Base-by-base conservation (phyloP, 2,888 invertebrate genomes). In the Morpho helenor region DNA sequence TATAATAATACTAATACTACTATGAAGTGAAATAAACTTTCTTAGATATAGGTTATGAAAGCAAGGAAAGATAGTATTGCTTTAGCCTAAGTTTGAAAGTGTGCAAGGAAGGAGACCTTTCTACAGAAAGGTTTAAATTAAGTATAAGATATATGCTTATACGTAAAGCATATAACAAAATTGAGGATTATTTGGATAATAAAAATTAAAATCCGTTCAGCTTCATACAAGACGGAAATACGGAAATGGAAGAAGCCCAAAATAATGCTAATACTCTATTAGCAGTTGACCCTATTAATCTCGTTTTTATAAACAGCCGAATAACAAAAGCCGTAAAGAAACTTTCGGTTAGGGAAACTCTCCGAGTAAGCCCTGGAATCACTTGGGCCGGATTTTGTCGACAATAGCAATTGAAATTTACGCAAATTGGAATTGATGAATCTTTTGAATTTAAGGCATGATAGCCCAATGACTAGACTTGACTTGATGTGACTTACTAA, bases 391-490 rank as follows among this genome's bases (percentile, higher is more conserved):
- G 49, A 42, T 45, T 52, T 52, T 60, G 42, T 49, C 56, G 60
- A 48, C 49, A 48, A 57, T 50, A 51, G 40, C 31, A 49, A 52
- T 56, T 52, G 49, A 60, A 52, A 49, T 56, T 56, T 39, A 49
- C 56, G 22, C 55, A 59, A 54, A 60, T 52, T 59, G 53, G 59
- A 60, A 57, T 50, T 58, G 49, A 53, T 40, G 39, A n/a, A 10
- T 44, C 43, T 44, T 51, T 42, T 31, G 52, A 44, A 39, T 31
- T 31, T 1, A 16, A 16, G 16, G 16, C 31, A 31, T 31, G 31
- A 31, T 31, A 16, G 31, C 31, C 31, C 3, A 31, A 31, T 44
- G 52, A 44, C 10, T 10, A 10, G 39, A 23, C 31, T 31, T 39
- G 8, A 52, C 31, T 39, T 16, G 16, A 16, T 16, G 16, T 16